Base-by-base conservation (phyloP, 2,113 vertebrate genomes). In the Solenodon paradoxus region DNA sequence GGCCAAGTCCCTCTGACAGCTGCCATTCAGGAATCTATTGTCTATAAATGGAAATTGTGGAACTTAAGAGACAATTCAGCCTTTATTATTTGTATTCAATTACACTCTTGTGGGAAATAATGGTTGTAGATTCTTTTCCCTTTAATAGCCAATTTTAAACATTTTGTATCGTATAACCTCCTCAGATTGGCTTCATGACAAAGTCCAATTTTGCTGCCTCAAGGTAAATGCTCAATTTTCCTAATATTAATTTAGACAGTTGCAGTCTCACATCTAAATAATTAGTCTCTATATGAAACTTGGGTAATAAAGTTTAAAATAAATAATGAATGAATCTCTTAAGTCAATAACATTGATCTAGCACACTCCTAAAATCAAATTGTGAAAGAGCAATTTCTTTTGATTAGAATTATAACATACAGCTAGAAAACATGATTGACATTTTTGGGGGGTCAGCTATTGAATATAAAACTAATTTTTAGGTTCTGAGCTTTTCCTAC, bases 321-420 rank as follows among this genome's bases (percentile, higher is more conserved):
- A 97, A 98, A 98, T 98, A 98, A 98, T 98, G 97, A 98, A 98
- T 95, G 75, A 92, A 94, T 78, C 86, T 95, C 86, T 97, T 97
- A 97, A 97, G 97, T 98, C 98, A 97, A 98, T 98, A 98, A 30
- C 83, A 98, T 98, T 94, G 98, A 98, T 98, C 86, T 88, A 74
- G 26, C 81, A 95, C 69, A 95, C 84, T 92, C 90, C 90, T 96
- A 88, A 97, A 98, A 98, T 98, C 95, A 96, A 97, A 98, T 97
- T 98, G 72, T 81, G 96, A 94, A 97, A 97, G 2, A 88, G 90
- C 85, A 95, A 95, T 98, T 97, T 97, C 83, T 97, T 98, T 97
- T 96, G 90, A 97, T 90, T 96, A 92, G 80, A 92, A 97, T 95
- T 96, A 91, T 63, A 92, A 94, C 97, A 92, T 95, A 63, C 42